Evolutionary conservation across 1,140 invertebrate species (phyloP), one percentile per base, ranked within the genome.

Genomic region (Musca domestica): DNA sequence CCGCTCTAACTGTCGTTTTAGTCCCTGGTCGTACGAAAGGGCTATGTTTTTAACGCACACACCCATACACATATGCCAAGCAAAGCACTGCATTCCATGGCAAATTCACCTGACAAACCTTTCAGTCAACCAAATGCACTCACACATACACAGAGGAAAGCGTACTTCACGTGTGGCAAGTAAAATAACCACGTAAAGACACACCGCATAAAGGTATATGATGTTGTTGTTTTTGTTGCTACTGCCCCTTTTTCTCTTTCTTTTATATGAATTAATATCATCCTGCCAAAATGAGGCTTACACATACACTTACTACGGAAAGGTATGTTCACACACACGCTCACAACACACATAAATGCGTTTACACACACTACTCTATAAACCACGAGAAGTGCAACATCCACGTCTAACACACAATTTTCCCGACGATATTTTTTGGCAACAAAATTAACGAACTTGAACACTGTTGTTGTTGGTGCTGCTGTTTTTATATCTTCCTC

Each of bases 381-480:
- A 20, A 14, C 17, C 15, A 41, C 34, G 10, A 41, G 34, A 41
- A 41, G 34, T 7, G 10, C 34, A 41, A 10, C 34, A 41, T 41
- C 34, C 34, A 41, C 34, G 34, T 41, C 34, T 5, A 41, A 41
- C 34, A 41, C 34, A 41, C 34, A 41, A 41, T 41, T 41, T 41
- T 41, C 34, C 12, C 34, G 34, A 41, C 34, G 10, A 41, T 41
- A 51, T 52, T 48, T 66, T 66, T 66, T 66, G 65, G 65, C 65
- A 66, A 54, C 25, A 66, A 66, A 66, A 66, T 66, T 66, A 66
- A 66, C 65, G 65, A 66, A 66, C 49, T 66, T 66, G 27, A 48
- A 47, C 48, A 22, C n/a, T 66, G 34, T 41, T 41, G 34, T 41
- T 22, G 15, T 23, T 52, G 34, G 6, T 41, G 34, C 12, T 22